phyloP scores from a whole-genome alignment of 2,113 vertebrate genomes.

The Hippocampus guttulatus region DNA sequence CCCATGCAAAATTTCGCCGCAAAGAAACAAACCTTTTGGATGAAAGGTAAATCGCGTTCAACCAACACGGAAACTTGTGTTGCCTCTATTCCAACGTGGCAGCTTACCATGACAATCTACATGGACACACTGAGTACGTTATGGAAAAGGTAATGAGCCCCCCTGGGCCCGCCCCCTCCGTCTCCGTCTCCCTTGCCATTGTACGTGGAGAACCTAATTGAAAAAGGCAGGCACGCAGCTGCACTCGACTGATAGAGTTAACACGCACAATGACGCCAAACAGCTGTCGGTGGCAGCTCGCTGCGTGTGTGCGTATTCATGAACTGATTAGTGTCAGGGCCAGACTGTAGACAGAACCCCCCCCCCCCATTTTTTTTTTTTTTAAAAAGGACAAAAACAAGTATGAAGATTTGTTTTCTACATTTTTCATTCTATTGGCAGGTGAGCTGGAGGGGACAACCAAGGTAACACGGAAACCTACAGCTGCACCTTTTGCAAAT shows the following conservation, averaged over 20 bases:
- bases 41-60: no score
- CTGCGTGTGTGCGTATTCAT: constrained; percentile 60
- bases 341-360: constrained; percentile 32
- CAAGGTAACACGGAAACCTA: no score
- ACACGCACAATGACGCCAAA: constrained; percentile 57
- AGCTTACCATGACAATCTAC: background rate
- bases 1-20: no score
- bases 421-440: background rate
- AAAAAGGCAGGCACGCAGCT: constrained; percentile 69
- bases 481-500: no score
- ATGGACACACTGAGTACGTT: background rate
- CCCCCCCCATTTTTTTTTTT: no score
- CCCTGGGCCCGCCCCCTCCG: background rate
- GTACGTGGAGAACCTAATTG: constrained; percentile 61
- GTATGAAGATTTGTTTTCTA: background rate
- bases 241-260: constrained; percentile 63
- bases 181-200: constrained; percentile 28
- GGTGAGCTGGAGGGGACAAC: background rate
- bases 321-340: constrained; percentile 61
- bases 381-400: background rate
- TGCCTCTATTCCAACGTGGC: no score
- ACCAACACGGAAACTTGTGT: background rate
- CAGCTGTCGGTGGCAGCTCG: constrained; percentile 55
- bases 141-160: background rate
- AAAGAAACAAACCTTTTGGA: background rate